Base-by-base conservation (phyloP, 2,888 invertebrate species). In the Leptinotarsa haldemani region DNA sequence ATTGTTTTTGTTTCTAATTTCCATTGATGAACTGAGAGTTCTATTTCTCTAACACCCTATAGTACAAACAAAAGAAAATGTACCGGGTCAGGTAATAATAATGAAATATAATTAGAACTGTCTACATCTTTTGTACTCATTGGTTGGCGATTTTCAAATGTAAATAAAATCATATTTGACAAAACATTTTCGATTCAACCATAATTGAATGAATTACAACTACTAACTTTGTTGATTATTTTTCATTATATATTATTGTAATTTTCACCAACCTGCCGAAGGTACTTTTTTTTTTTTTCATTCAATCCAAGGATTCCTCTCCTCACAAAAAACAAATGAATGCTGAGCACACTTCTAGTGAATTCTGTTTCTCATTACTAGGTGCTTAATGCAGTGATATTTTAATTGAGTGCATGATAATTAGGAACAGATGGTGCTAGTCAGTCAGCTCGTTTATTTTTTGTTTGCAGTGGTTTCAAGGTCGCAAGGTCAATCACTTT, bases 221-320 rank as follows among this genome's bases (percentile, higher is more conserved):
- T 40, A 40, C 9, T 40, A 1, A 40, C 2, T 12, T 40, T 9
- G 9, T 40, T 40, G 30, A 40, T 40, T 40, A 40, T 40, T 40
- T 9, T 40, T 9, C 40, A 40, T 40, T 12, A 40, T 40, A 40
- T 12, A 40, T 56, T 56, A 18, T 20, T 4, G 18, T 13, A 13
- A 56, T 56, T 56, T 56, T 2, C 12, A 56, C 25, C 15, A 50
- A 22, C 15, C 61, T 61, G 18, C 30, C 30, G 40, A 9, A 61
- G 61, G 61, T 61, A 61, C 61, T 40, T 61, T 40, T 61, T 61
- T 40, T 61, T 40, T 61, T 61, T 61, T n/a, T 61, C 40, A 25
- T 40, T 40, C 61, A 25, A n/a, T 16, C 61, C 25, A 40, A 40
- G 61, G 61, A n/a, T n/a, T 9, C 16, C 30, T 7, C 30, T n/a